A percentile compares a stretch with the other conserved stretches of the same genome.
Evolutionary conservation across 2,888 invertebrate genomes (phyloP).

Genomic region (Drosophila prolongata): DNA sequence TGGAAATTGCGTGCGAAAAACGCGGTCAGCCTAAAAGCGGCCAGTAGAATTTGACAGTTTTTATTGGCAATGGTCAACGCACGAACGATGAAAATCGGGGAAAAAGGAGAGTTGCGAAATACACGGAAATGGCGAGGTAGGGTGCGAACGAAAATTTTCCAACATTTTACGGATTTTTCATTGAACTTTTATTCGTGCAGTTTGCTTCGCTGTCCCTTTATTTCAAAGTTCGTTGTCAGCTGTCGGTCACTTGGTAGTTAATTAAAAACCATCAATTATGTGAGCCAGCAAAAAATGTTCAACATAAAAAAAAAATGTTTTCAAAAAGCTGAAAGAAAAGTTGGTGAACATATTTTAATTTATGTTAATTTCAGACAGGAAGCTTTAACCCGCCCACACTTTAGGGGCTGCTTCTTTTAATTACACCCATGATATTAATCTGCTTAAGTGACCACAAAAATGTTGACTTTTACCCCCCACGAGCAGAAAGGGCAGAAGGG

Average conservation of each 20-base stretch:
- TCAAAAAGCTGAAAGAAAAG: conserved; percentile 51
- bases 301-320: conserved; percentile 35
- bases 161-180: conserved; percentile 35
- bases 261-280: conserved; percentile 79
- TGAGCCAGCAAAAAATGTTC: conserved; percentile 38
- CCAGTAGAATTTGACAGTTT: conserved; percentile 60
- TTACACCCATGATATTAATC: conserved; percentile 78
- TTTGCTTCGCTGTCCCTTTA: conserved; percentile 19
- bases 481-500: not conserved
- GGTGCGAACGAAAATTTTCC: conserved; percentile 14
- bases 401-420: conserved; percentile 65
- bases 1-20: conserved; percentile 36
- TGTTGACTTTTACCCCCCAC: conserved; percentile 65
- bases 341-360: conserved; percentile 67
- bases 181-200: conserved; percentile 28
- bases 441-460: conserved; percentile 80
- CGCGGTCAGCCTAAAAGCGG: conserved; percentile 49
- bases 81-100: not conserved
- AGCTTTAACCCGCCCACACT: conserved; percentile 25
- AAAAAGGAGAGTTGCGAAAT: conserved; percentile 4
- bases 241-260: conserved; percentile 77
- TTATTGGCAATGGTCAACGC: conserved; percentile 50
- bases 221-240: conserved; percentile 56
- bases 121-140: not conserved
- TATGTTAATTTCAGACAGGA: conserved; percentile 69